Evolutionary conservation across 2,113 vertebrate species (phyloP), one percentile per base, ranked within the genome.

Genomic region (Callospermophilus lateralis): DNA sequence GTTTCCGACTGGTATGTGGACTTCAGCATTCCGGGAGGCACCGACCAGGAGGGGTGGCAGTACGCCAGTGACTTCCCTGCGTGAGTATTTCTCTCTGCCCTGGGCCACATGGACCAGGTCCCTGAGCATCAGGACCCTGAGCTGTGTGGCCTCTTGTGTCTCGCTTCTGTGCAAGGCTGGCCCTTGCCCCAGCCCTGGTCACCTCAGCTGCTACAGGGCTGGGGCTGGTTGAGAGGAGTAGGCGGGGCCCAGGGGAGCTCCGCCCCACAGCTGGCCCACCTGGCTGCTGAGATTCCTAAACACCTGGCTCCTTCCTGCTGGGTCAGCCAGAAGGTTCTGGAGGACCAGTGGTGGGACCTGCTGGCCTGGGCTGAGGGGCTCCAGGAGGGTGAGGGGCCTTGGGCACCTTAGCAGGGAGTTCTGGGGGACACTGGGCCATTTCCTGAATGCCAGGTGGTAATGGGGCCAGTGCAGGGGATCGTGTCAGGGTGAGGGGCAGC

Each of bases 11-110:
- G 99, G 99, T 98, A 98, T 1, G 96, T 99, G 6, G 99, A 99
- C 98, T 99, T 99, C 97, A 98, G 98, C 22, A 86, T 99, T 4
- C 97, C 98, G 0, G 99, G 99, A 0, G 99, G 99, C 90, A 99
- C 99, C 0, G 99, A 99, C 97, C 98, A 98, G 78, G 99, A 99
- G 67, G 99, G 99, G 89, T 99, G 99, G 99, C 99, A 99, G 96
- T 99, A 99, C 0, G 99, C 99, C 78, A 99, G 99, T 6, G 99
- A 99, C 98, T 99, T 99, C 92, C 99, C 99, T 79, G 99, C 99
- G 99, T 99, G 98, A 98, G 99, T 32, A 30, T 26, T 80, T 87
- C 72, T 76, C 32, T 76, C 45, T 26, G 39, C 6, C 0, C 1
- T 4, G 19, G 61, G 45, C 15, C 45, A 73, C 48, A 2, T 1